These are phyloP conservation scores for Amblyopsis rosae DNA, from an alignment of 2,113 vertebrate species.

Conservation along the genomic window DNA sequence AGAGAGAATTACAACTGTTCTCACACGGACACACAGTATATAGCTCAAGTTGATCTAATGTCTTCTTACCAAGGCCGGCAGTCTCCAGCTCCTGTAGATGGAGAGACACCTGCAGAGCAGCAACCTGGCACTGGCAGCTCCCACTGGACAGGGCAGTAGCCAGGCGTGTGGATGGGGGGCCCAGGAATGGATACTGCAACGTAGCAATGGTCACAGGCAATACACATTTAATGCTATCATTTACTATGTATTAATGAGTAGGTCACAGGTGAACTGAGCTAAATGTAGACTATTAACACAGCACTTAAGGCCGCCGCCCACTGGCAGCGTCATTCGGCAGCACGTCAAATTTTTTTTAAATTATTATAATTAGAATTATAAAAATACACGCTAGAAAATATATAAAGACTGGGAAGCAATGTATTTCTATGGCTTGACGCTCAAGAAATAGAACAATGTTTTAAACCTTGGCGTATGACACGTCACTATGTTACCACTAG, in stretches of 20 bases:
- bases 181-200: constrained; percentile 89
- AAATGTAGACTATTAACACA: too few relatives aligned
- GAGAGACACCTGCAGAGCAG: constrained; percentile 85
- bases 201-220: constrained; percentile 18
- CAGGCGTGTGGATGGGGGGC: constrained; percentile 90
- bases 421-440: too few relatives aligned
- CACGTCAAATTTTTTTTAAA: too few relatives aligned
- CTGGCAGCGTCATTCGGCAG: too few relatives aligned
- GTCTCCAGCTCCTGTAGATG: constrained; percentile 90
- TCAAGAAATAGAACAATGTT: too few relatives aligned
- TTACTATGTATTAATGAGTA: not conserved
- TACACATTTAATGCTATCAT: not conserved
- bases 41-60: not conserved
- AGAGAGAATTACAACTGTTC: not conserved
- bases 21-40: not conserved
- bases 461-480: too few relatives aligned
- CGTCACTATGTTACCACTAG: too few relatives aligned
- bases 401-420: too few relatives aligned
- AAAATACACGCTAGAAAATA: too few relatives aligned
- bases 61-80: constrained; percentile 85
- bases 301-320: too few relatives aligned
- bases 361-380: too few relatives aligned
- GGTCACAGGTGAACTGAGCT: too few relatives aligned
- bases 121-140: constrained; percentile 90
- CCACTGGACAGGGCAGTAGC: constrained; percentile 84